Evolutionary conservation across 2,797 vertebrate species (phyloP), one percentile per base, ranked within the genome.

Genomic region (Peromyscus melanophrys): DNA sequence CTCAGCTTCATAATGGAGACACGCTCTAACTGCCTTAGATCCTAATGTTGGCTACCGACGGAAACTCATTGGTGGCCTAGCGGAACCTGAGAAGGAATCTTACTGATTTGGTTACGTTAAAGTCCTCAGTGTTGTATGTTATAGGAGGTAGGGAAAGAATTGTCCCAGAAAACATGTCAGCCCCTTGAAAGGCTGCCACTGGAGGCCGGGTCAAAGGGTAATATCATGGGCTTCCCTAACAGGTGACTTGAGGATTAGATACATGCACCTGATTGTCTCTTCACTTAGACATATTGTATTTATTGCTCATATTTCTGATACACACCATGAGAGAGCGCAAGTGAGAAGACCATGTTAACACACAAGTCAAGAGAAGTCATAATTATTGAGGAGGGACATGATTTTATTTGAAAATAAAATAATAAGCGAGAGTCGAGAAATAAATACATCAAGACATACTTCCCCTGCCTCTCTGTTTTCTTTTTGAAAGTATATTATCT

Each of bases 361-460:
- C 76, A 81, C 86, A 91, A 5, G 25, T 91, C 52, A 76, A 49
- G 75, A 84, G 93, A 93, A 63, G 5, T n/a, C 73, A 5, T 73
- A 93, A 75, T 78, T 78, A 89, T n/a, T 89, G 19, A 52, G 21
- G 94, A 16, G 95, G 55, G 63, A 90, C 34, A 80, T 40, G 23
- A 83, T 89, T 96, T 89, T 73, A 89, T 96, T 96, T 95, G 77
- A 95, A 97, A 97, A 83, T 92, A 83, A 94, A 96, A 84, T 55
- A 95, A 86, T 65, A n/a, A 93, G 90, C 67, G 90, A 46, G 43
- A 92, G 29, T 75, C 6, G 31, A 61, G 37, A 91, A 63, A 76
- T 46, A 89, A 86, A 92, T 49, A 43, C 86, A 59, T 94, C 88
- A 65, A 93, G 77, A 65, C 81, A 89, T 57, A 63, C 43, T 84